Evolutionary conservation across 2,797 vertebrate genomes (phyloP).

Genomic region (Otolemur crassicaudatus): DNA sequence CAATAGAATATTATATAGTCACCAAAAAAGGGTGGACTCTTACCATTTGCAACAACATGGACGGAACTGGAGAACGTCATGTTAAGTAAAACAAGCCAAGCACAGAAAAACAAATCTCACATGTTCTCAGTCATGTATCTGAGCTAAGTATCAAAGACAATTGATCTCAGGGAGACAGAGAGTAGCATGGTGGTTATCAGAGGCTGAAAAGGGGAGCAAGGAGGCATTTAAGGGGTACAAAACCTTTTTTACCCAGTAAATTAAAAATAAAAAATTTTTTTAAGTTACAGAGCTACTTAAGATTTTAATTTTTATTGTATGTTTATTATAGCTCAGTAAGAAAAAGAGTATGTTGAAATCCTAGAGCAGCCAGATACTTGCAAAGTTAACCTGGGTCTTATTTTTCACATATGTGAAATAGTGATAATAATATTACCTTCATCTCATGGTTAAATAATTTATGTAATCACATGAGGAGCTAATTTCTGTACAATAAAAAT

Average conservation of each 20-base stretch:
- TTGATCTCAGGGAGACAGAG: too few relatives aligned
- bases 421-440: background rate
- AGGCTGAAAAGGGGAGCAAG: too few relatives aligned
- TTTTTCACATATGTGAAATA: slow-evolving; percentile 1
- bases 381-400: background rate
- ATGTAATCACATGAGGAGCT: background rate
- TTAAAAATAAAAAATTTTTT: too few relatives aligned
- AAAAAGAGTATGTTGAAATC: background rate
- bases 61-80: background rate
- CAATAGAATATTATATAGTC: background rate
- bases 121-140: too few relatives aligned
- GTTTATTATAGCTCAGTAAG: background rate
- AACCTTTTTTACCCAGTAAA: too few relatives aligned
- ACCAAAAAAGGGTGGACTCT: background rate
- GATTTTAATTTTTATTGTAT: background rate
- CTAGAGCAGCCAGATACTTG: background rate
- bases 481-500: slow-evolving; percentile 25
- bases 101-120: too few relatives aligned
- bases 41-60: background rate
- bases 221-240: too few relatives aligned
- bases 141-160: too few relatives aligned
- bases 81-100: too few relatives aligned
- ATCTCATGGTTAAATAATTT: background rate
- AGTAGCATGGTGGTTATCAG: too few relatives aligned
- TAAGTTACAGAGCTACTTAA: background rate